phyloP scores from a whole-genome alignment of 2,888 invertebrate species.

The Willowsia nigromaculata region DNA sequence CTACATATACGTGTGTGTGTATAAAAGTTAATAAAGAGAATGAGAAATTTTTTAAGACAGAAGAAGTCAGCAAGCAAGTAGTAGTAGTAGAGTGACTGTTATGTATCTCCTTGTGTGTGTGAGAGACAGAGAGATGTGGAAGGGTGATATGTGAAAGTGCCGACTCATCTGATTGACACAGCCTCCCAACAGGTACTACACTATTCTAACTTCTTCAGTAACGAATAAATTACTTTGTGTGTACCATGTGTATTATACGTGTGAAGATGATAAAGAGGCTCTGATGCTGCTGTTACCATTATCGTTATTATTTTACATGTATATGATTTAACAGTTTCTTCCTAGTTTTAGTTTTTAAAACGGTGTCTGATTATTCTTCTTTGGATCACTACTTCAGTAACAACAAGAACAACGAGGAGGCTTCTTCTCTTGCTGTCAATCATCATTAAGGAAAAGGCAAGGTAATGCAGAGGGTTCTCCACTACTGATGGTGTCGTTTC shows the following conservation, averaged over 20 bases:
- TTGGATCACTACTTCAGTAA: slow-evolving; percentile 55
- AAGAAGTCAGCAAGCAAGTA: slow-evolving; percentile 53
- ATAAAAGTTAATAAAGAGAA: slow-evolving; percentile 55
- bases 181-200: slow-evolving; percentile 78
- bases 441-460: slow-evolving; percentile 76
- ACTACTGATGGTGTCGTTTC: neutral
- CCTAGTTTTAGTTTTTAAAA: slow-evolving; percentile 65
- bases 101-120: slow-evolving; percentile 44
- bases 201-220: slow-evolving; percentile 70
- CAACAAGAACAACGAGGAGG: slow-evolving; percentile 33
- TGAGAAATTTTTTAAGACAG: slow-evolving; percentile 67
- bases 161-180: slow-evolving; percentile 79
- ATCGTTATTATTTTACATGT: slow-evolving; percentile 33
- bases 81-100: slow-evolving; percentile 22
- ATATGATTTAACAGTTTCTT: slow-evolving; percentile 52
- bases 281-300: slow-evolving; percentile 28
- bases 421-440: slow-evolving; percentile 74
- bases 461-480: slow-evolving; percentile 21
- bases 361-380: slow-evolving; percentile 59
- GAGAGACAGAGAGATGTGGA: slow-evolving; percentile 54
- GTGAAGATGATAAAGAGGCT: slow-evolving; percentile 63
- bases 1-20: slow-evolving; percentile 8
- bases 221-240: slow-evolving; percentile 77
- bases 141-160: slow-evolving; percentile 77
- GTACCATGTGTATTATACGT: slow-evolving; percentile 48